A percentile compares a stretch with the other conserved stretches of the same genome.
Conservation (phyloP, 2,113 vertebrate species). For the Hystrix brachyura region DNA sequence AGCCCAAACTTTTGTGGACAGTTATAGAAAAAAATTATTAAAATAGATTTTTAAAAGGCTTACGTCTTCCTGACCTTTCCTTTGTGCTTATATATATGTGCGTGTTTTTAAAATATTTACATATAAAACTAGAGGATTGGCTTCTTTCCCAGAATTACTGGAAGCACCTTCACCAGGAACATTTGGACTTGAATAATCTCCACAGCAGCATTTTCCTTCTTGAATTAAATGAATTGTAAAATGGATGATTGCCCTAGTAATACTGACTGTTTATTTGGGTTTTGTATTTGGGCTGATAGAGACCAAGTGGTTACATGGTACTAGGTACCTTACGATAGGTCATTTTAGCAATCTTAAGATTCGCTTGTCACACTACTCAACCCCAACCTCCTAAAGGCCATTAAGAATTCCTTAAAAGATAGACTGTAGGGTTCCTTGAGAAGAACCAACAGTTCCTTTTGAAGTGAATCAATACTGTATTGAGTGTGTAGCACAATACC, state of each 20-base stretch:
- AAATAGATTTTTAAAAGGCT: conserved; percentile 88
- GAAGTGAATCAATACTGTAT: not conserved
- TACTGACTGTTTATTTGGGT: conserved; percentile 70
- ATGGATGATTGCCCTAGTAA: conserved; percentile 79
- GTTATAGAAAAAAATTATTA: conserved; percentile 86
- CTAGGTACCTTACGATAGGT: not conserved
- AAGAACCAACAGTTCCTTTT: conserved; percentile 7
- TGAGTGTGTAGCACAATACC: not conserved
- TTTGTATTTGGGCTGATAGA: conserved; percentile 59
- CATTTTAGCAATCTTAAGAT: conserved; percentile 11
- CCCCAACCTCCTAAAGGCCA: not conserved
- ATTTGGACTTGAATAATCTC: conserved; percentile 91
- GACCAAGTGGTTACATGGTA: conserved; percentile 26
- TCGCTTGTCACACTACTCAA: not conserved
- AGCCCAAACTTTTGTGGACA: conserved; percentile 87
- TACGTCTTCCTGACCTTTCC: conserved; percentile 84
- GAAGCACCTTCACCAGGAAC: conserved; percentile 91
- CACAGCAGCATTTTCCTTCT: conserved; percentile 86
- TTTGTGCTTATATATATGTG: conserved; percentile 75
- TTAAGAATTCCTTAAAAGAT: not conserved
- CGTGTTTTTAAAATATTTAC: conserved; percentile 92
- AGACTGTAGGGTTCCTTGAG: not conserved
- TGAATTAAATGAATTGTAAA: conserved; percentile 87
- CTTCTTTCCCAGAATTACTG: conserved; percentile 91
- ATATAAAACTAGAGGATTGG: conserved; percentile 88